A percentile compares a stretch with the other conserved stretches of the same genome.
Evolutionary conservation across 2,113 vertebrate genomes (phyloP).

Genomic region (Motacilla tschutschensis): DNA sequence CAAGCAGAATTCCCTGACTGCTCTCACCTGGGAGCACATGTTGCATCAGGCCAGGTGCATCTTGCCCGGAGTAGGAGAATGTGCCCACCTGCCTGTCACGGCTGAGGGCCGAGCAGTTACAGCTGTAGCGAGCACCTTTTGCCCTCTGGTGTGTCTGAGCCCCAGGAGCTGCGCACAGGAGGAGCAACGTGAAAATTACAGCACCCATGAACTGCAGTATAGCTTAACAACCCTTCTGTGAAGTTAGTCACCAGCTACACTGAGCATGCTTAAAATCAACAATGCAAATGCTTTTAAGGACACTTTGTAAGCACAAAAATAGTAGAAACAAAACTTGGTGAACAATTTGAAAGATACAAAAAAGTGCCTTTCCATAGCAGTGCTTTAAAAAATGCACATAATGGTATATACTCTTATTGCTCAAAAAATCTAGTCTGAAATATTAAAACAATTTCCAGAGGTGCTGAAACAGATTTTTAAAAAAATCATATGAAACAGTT

Average conservation of each 20-base stretch:
- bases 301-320: constrained; percentile 65
- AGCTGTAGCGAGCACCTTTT: neutral
- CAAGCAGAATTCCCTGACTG: neutral
- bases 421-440: constrained; percentile 53
- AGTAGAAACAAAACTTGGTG: constrained; percentile 47
- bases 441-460: constrained; percentile 36
- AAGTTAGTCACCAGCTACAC: neutral
- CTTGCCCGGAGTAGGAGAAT: neutral
- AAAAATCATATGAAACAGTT: constrained; percentile 38
- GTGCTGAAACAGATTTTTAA: constrained; percentile 7
- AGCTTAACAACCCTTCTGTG: neutral
- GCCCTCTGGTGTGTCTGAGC: neutral
- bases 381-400: constrained; percentile 67
- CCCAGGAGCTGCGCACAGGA: neutral
- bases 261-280: constrained; percentile 25
- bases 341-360: constrained; percentile 52
- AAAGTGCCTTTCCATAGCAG: constrained; percentile 60
- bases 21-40: neutral
- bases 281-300: constrained; percentile 60
- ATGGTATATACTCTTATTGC: constrained; percentile 60
- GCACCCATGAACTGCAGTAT: constrained; percentile 1
- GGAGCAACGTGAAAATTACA: neutral
- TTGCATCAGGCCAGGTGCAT: neutral
- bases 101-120: rapidly evolving
- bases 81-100: rapidly evolving